Percentiles rank a stretch among this genome's conserved stretches.
Conservation (phyloP, 64 coral and sea anemone genomes). For the Anthopleura sola region DNA sequence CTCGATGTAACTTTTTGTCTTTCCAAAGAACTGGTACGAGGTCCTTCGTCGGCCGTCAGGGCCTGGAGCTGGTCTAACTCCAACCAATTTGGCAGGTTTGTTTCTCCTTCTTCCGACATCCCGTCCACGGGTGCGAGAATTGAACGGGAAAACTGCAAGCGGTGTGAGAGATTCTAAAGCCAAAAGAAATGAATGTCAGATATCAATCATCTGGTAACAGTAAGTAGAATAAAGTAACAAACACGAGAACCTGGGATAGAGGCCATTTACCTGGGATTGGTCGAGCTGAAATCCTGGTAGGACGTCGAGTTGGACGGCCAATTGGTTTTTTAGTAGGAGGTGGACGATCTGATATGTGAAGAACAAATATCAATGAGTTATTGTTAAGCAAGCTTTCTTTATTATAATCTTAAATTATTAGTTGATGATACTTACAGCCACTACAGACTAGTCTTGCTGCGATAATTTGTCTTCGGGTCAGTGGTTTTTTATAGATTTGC, state of each 20-base stretch:
- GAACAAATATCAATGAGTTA: background rate
- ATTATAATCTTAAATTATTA: background rate
- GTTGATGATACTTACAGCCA: constrained; percentile 4
- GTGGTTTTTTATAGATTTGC: constrained; percentile 30
- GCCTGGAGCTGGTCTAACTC: constrained; percentile 57
- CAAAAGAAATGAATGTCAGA: background rate
- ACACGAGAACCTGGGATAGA: too few species aligned
- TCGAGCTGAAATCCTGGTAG: background rate
- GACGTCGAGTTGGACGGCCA: background rate
- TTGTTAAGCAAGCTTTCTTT: background rate
- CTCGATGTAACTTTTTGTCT: constrained; percentile 66
- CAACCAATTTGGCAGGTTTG: constrained; percentile 32
- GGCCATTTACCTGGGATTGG: background rate
- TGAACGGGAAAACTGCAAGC: constrained; percentile 56
- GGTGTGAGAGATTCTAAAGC: constrained; percentile 56
- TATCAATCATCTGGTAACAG: background rate
- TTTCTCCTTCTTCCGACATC: constrained; percentile 65
- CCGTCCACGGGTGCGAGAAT: constrained; percentile 1
- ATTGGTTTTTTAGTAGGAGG: background rate
- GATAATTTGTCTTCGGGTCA: constrained; percentile 31
- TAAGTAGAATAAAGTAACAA: too few species aligned
- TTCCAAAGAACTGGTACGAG: constrained; percentile 77
- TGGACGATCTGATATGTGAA: background rate
- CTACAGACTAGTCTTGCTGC: background rate
- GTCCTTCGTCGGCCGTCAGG: constrained; percentile 63